A percentile compares a stretch with the other conserved stretches of the same genome.
These are phyloP conservation scores for Arothron firmamentum DNA, from an alignment of 2,113 vertebrate species.

Conservation along the genomic window DNA sequence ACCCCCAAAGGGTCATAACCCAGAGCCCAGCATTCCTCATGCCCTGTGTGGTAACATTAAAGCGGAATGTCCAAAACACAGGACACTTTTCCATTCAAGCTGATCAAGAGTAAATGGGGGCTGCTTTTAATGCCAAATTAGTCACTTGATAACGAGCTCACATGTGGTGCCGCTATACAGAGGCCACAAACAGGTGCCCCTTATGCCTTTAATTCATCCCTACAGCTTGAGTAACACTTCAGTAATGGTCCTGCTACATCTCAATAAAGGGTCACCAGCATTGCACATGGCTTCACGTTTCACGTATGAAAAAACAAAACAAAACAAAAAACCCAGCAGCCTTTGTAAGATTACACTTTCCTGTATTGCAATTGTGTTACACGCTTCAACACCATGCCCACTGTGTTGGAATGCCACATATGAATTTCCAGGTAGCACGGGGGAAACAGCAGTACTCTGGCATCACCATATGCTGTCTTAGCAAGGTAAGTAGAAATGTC, in stretches of 20 bases:
- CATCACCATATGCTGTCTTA: background rate
- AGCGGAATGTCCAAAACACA: constrained; percentile 77
- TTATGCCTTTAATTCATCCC: constrained; percentile 35
- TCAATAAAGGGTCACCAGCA: background rate
- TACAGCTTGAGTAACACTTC: constrained; percentile 30
- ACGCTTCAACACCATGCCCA: too few species aligned
- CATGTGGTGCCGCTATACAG: constrained; percentile 55
- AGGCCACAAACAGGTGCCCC: constrained; percentile 63
- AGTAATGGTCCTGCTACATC: constrained; percentile 1
- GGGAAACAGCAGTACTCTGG: constrained; percentile 1
- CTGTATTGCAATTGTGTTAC: too few species aligned
- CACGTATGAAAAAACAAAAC: too few species aligned
- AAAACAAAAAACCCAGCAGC: too few species aligned
- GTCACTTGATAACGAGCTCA: constrained; percentile 74
- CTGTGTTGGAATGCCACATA: too few species aligned
- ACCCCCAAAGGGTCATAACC: constrained; percentile 68
- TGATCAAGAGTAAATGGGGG: constrained; percentile 59
- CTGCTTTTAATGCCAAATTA: constrained; percentile 76
- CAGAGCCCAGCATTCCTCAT: constrained; percentile 32
- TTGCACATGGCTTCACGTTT: too few species aligned
- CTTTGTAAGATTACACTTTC: too few species aligned
- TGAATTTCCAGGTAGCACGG: background rate
- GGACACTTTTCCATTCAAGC: constrained; percentile 63
- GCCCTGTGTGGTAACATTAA: constrained; percentile 63
- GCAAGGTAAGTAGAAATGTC: background rate